These are phyloP conservation scores for Pantherophis guttatus DNA, from an alignment of 2,113 vertebrate species.

Conservation along the genomic window DNA sequence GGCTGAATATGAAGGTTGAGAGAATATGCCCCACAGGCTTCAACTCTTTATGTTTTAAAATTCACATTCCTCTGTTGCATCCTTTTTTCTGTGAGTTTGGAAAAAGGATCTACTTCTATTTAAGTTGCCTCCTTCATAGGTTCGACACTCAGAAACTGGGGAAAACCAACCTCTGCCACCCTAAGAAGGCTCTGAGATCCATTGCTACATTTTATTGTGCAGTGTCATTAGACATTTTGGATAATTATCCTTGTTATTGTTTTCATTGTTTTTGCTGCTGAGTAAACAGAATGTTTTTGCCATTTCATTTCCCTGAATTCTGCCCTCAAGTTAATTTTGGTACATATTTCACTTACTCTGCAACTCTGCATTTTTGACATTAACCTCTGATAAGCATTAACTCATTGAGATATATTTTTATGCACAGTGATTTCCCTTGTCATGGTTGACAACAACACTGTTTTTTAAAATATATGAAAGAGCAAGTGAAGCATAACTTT, in stretches of 20 bases:
- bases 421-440: conserved; percentile 3
- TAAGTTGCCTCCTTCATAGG: neutral
- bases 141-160: neutral
- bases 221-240: neutral
- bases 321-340: neutral
- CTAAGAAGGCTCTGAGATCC: neutral
- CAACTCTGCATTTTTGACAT: conserved; percentile 12
- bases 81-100: neutral
- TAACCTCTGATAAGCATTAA: conserved; percentile 9
- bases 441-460: neutral
- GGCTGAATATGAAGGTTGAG: neutral
- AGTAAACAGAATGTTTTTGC: neutral
- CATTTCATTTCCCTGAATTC: neutral
- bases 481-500: neutral
- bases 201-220: neutral
- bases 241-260: neutral
- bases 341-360: neutral
- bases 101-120: neutral
- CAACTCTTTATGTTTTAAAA: neutral
- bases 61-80: neutral
- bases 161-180: neutral
- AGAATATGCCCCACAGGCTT: neutral
- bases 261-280: neutral
- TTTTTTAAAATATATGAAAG: neutral
- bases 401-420: neutral